These are phyloP conservation scores for Allacma fusca DNA, from an alignment of 2,888 invertebrate species.

Conservation along the genomic window DNA sequence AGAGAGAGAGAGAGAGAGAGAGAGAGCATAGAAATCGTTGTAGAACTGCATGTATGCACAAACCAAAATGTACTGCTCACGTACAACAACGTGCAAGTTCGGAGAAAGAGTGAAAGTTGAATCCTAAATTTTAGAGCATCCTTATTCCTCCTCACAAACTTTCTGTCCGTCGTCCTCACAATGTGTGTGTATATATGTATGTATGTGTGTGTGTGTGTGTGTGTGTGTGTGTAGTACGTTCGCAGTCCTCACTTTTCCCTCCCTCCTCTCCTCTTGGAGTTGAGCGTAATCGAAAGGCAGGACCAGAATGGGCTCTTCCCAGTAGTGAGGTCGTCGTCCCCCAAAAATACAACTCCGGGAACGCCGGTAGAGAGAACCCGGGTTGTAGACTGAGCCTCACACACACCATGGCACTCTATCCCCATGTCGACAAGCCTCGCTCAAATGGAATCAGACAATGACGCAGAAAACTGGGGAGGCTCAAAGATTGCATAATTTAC, in stretches of 20 bases:
- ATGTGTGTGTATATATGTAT: background rate
- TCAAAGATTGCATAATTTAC: slow-evolving; percentile 29
- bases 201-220: background rate
- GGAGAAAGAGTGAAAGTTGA: slow-evolving; percentile 19
- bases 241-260: background rate
- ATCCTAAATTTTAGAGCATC: slow-evolving; percentile 22
- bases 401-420: background rate
- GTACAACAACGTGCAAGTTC: background rate
- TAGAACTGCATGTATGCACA: too few species aligned
- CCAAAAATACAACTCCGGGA: slow-evolving; percentile 8
- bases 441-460: slow-evolving; percentile 23
- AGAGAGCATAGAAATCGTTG: too few species aligned
- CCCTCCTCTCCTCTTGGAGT: background rate
- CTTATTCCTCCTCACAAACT: slow-evolving; percentile 25
- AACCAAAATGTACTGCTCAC: too few species aligned
- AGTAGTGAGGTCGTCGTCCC: slow-evolving; percentile 26
- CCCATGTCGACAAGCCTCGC: slow-evolving; percentile 11
- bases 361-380: slow-evolving; percentile 17
- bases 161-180: slow-evolving; percentile 6
- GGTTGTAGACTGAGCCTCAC: background rate
- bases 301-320: slow-evolving; percentile 25
- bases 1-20: too few species aligned
- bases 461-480: slow-evolving; percentile 13
- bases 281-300: slow-evolving; percentile 14
- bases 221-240: background rate